A percentile compares a stretch with the other conserved stretches of the same genome.
Evolutionary conservation across 2,888 invertebrate genomes (phyloP).

Genomic region (Acrocera orbiculus): DNA sequence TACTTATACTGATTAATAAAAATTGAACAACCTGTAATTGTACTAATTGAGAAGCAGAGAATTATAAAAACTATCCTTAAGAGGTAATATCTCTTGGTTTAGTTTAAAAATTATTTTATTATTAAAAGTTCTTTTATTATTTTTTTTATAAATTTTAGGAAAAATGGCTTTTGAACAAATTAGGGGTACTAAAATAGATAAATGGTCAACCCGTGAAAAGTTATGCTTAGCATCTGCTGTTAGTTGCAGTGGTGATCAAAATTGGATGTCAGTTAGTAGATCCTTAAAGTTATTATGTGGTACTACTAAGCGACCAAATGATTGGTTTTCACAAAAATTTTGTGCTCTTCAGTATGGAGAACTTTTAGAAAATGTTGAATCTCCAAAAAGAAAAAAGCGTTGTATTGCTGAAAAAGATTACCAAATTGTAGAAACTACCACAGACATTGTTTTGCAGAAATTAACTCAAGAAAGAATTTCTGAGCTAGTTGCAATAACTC

Average conservation of each 20-base stretch:
- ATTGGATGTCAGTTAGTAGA: slow-evolving; percentile 79
- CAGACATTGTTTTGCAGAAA: slow-evolving; percentile 58
- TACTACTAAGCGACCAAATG: slow-evolving; percentile 52
- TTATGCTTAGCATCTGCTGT: slow-evolving; percentile 75
- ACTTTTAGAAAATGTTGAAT: slow-evolving; percentile 63
- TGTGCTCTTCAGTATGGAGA: slow-evolving; percentile 81
- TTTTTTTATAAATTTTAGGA: no score
- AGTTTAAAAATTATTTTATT: no score
- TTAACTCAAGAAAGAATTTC: slow-evolving; percentile 59
- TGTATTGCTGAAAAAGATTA: no score
- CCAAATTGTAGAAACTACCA: slow-evolving; percentile 49
- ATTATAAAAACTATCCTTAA: no score
- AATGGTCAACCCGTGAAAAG: slow-evolving; percentile 73
- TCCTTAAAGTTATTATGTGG: slow-evolving; percentile 62
- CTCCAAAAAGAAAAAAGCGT: slow-evolving; percentile 68
- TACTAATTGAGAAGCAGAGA: no score
- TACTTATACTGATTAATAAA: no score
- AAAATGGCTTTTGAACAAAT: no score
- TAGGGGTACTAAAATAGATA: no score
- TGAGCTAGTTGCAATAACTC: slow-evolving; percentile 54
- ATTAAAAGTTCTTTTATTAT: no score
- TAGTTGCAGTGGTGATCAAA: slow-evolving; percentile 69
- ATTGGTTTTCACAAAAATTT: slow-evolving; percentile 81
- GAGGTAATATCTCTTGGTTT: no score
- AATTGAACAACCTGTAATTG: no score